phyloP scores from a whole-genome alignment of 2,113 vertebrate genomes.

The Zosterops lateralis region DNA sequence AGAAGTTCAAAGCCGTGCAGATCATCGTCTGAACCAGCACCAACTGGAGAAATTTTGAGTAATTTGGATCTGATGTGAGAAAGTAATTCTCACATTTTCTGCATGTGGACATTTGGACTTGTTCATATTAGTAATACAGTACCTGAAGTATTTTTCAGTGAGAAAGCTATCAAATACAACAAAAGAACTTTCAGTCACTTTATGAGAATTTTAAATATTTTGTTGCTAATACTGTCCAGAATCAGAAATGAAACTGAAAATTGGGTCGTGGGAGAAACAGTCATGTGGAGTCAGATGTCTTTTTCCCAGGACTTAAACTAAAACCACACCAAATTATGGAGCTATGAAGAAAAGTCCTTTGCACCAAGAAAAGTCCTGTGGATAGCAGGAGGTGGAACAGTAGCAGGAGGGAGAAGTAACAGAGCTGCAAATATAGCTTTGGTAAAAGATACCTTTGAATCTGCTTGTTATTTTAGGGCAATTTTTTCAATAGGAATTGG shows the following conservation, averaged over 20 bases:
- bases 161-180: not conserved
- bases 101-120: not conserved
- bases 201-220: not conserved
- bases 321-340: not conserved
- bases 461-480: not conserved
- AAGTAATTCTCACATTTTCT: not conserved
- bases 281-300: not conserved
- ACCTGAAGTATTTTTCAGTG: not conserved
- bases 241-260: slow-evolving; percentile 14
- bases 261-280: not conserved
- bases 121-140: not conserved
- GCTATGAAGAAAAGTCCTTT: not conserved
- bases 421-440: not conserved
- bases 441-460: not conserved
- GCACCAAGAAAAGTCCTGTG: not conserved
- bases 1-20: not conserved
- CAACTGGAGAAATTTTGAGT: not conserved
- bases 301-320: not conserved
- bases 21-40: not conserved
- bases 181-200: not conserved
- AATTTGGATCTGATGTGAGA: not conserved
- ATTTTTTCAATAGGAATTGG: not conserved
- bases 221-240: not conserved
- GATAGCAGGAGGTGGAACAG: not conserved
- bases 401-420: not conserved